A percentile compares a stretch with the other conserved stretches of the same genome.
phyloP scores from a whole-genome alignment of 2,113 vertebrate species.

The Brachypodius melanocephalos region DNA sequence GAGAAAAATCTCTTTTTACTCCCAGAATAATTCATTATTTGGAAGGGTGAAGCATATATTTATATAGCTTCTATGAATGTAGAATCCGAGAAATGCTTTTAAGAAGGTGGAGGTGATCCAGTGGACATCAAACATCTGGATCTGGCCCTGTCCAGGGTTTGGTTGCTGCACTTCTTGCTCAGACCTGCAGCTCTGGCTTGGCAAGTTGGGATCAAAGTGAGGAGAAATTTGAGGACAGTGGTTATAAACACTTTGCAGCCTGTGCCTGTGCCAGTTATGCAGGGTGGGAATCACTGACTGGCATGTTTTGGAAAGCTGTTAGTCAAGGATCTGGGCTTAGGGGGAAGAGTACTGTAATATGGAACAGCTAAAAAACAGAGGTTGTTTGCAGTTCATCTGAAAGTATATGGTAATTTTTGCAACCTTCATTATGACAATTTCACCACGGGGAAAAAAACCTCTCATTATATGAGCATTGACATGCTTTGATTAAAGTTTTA shows the following conservation, averaged over 20 bases:
- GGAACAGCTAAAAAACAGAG: neutral
- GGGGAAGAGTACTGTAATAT: neutral
- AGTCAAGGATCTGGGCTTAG: neutral
- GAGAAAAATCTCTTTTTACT: neutral
- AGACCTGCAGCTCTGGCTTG: neutral
- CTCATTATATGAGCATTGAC: neutral
- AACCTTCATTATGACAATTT: slow-evolving; percentile 1
- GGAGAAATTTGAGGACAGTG: neutral
- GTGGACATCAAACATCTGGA: neutral
- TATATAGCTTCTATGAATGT: neutral
- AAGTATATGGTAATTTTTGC: neutral
- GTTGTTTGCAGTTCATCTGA: neutral
- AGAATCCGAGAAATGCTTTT: neutral
- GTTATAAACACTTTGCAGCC: neutral
- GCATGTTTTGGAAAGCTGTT: neutral
- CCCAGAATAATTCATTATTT: neutral
- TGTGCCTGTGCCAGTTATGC: neutral
- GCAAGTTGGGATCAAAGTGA: neutral
- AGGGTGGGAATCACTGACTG: neutral
- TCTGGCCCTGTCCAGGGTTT: neutral
- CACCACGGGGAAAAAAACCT: neutral
- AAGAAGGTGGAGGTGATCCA: neutral
- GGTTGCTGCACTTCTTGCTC: neutral
- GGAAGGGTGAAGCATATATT: neutral
- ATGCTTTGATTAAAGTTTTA: slow-evolving; percentile 59